These are phyloP conservation scores for Chascanopsetta lugubris DNA, from an alignment of 2,113 vertebrate genomes.

Conservation along the genomic window DNA sequence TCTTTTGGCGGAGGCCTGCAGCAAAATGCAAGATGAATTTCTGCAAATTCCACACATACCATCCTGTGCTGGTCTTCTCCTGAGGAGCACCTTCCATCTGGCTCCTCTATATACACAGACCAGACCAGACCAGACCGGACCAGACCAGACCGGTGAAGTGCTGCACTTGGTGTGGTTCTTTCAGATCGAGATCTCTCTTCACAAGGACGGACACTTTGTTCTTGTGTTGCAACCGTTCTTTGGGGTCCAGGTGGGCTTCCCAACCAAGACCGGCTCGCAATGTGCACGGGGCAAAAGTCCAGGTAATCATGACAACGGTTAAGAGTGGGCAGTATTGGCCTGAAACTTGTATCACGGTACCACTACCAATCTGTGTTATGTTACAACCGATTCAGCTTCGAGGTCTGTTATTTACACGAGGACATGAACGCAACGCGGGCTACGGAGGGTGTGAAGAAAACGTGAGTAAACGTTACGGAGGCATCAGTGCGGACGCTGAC, in stretches of 20 bases:
- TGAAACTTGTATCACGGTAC: too few relatives aligned
- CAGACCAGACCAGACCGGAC: too few relatives aligned
- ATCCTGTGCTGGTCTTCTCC: background rate
- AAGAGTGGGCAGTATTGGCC: too few relatives aligned
- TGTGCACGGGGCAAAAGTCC: background rate
- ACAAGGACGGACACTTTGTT: constrained; percentile 3
- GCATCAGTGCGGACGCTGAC: too few relatives aligned
- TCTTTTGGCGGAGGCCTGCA: background rate
- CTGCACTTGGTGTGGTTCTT: constrained; percentile 14
- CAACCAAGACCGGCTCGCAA: background rate
- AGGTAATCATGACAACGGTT: too few relatives aligned
- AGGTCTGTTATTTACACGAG: too few relatives aligned
- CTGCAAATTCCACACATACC: constrained; percentile 6
- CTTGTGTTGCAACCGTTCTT: background rate
- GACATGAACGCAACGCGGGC: too few relatives aligned
- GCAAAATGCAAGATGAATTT: constrained; percentile 7
- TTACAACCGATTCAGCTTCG: too few relatives aligned
- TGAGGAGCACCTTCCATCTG: constrained; percentile 33
- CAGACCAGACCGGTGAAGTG: constrained; percentile 34
- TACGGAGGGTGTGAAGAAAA: too few relatives aligned
- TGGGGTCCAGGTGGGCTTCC: background rate
- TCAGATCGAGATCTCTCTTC: constrained; percentile 9
- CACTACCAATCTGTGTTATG: too few relatives aligned
- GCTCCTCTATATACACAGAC: constrained; percentile 18
- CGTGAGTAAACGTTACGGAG: too few relatives aligned